Evolutionary conservation across 2,797 vertebrate species (phyloP), one percentile per base, ranked within the genome.

Genomic region (Halcyon chelicuti): DNA sequence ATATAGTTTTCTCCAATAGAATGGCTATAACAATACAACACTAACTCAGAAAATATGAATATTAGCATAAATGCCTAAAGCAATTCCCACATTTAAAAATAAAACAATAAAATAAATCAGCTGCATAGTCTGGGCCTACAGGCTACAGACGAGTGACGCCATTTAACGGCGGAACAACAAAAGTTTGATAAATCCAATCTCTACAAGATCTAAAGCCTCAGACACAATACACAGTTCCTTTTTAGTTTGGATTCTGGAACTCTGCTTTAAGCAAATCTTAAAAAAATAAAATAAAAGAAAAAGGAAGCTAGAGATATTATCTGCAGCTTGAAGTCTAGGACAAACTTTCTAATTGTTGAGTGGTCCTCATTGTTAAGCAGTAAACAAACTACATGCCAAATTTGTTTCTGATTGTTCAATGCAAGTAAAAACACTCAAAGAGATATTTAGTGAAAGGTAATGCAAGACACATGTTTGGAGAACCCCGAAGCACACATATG

Each of bases 41-140:
- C 52, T 94, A 97, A 96, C 96, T 94, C 63, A 95, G 60, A 88
- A 97, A 94, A 93, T 81, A 92, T 65, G 74, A 87, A 86, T 91
- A 94, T 96, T 95, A 95, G 22, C 75, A 88, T 94, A 94, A 93
- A 28, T 85, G 90, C 58, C 95, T 92, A 73, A 44, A 87, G 57
- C 60, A 86, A 74, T 77, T 91, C 93, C 89, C 88, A 97, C 76
- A 96, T 91, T 93, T 94, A 96, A 96, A 97, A 96, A 85, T 86
- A 94, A 95, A 93, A 76, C 94, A 94, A 95, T 80, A 82, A 96
- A 95, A 96, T 51, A 93, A 93, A 85, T 94, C 92, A 91, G 72
- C 73, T 92, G 52, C 79, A 72, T 44, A 86, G 90, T 93, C 86
- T 91, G 83, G 46, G 68, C 84, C 94, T 93, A 89, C 77, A 94